phyloP scores from a whole-genome alignment of 2,113 vertebrate species.

The Dunckerocampus dactyliophorus region DNA sequence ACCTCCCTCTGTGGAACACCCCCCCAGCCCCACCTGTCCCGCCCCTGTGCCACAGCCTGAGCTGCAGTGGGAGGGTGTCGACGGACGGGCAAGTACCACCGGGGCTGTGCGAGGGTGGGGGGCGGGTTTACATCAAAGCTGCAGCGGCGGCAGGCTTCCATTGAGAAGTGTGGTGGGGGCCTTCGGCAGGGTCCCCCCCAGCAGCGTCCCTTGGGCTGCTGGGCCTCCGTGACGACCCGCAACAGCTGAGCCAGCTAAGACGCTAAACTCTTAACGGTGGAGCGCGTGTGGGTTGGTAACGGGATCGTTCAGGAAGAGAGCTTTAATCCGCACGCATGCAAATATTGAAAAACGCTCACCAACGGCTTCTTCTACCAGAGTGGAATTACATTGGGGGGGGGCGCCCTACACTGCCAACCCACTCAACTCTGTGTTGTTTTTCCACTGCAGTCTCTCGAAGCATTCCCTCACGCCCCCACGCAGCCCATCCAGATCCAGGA shows the following conservation, averaged over 20 bases:
- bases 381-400: slow-evolving; percentile 32
- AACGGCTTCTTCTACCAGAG: slow-evolving; percentile 5
- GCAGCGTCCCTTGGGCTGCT: slow-evolving; percentile 17
- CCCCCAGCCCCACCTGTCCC: background rate
- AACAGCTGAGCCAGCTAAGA: slow-evolving; percentile 68
- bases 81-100: slow-evolving; percentile 23
- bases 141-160: background rate
- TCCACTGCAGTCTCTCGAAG: slow-evolving; percentile 28
- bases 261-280: slow-evolving; percentile 15
- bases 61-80: slow-evolving; percentile 18
- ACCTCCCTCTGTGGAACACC: slow-evolving; percentile 2
- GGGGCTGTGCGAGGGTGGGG: no score
- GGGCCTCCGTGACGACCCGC: slow-evolving; percentile 45
- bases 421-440: slow-evolving; percentile 36
- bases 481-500: slow-evolving; percentile 48
- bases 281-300: background rate
- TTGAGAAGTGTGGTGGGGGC: background rate
- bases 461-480: slow-evolving; percentile 43
- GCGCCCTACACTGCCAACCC: slow-evolving; percentile 12
- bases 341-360: slow-evolving; percentile 13
- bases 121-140: slow-evolving; percentile 34
- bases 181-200: background rate
- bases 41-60: background rate
- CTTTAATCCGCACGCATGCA: slow-evolving; percentile 1
- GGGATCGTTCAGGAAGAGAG: background rate